These are phyloP conservation scores for Acrocephalus arundinaceus DNA, from an alignment of 2,113 vertebrate species.

Conservation along the genomic window DNA sequence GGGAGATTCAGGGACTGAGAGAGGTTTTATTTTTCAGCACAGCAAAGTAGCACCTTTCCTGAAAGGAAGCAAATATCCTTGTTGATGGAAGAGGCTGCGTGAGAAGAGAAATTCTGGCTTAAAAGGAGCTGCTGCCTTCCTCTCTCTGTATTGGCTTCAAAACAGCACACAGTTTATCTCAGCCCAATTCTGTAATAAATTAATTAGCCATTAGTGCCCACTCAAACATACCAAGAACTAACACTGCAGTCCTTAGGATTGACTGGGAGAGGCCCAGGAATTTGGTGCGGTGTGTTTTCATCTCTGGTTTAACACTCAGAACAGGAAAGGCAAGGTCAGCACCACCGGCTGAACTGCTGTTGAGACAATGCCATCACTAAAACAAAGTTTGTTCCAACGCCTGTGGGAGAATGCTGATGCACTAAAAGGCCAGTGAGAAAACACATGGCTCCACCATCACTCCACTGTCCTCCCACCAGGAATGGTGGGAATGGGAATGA, in stretches of 20 bases:
- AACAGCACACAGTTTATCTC: background rate
- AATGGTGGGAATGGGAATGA: background rate
- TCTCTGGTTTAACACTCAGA: background rate
- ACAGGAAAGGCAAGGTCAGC: constrained; percentile 57
- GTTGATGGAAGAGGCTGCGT: constrained; percentile 8
- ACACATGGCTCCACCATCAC: background rate
- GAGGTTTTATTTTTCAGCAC: constrained; percentile 33
- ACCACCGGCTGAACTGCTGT: background rate
- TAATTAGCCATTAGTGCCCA: background rate
- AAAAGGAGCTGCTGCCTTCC: background rate
- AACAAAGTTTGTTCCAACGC: background rate
- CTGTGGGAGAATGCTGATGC: background rate
- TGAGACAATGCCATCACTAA: background rate
- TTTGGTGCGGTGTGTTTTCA: background rate
- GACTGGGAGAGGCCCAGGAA: background rate
- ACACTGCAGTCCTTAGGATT: background rate
- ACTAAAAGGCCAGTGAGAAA: background rate
- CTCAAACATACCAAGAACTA: background rate
- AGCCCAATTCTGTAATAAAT: background rate
- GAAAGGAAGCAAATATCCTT: constrained; percentile 37
- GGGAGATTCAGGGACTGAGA: background rate
- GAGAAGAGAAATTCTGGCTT: background rate
- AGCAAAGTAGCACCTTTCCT: constrained; percentile 23
- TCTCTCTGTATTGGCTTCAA: background rate
- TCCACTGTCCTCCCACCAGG: background rate